Evolutionary conservation across 1,140 invertebrate species (phyloP).

Genomic region (Cherax quadricarinatus): DNA sequence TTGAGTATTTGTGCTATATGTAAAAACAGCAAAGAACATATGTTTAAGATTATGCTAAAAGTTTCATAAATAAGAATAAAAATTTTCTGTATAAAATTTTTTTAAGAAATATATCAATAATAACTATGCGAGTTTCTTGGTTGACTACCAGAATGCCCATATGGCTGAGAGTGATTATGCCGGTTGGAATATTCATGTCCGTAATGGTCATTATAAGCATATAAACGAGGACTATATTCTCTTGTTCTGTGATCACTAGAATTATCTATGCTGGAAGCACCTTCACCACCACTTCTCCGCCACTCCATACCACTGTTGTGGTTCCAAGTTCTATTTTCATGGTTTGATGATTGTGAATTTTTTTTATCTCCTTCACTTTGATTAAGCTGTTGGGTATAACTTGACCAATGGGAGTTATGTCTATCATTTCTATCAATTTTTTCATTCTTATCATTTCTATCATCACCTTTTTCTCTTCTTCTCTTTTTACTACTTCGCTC

Average conservation of each 20-base stretch:
- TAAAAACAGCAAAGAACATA: background rate
- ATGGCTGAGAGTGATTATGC: slow-evolving; percentile 66
- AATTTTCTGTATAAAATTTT: slow-evolving; percentile 7
- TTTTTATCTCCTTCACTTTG: slow-evolving; percentile 46
- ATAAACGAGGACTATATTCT: slow-evolving; percentile 53
- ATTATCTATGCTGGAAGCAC: slow-evolving; percentile 53
- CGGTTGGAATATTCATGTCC: slow-evolving; percentile 54
- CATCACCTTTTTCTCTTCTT: slow-evolving; percentile 53
- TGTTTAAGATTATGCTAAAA: background rate
- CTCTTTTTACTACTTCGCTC: slow-evolving; percentile 55
- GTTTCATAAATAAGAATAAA: slow-evolving; percentile 7
- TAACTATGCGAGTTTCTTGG: slow-evolving; percentile 62
- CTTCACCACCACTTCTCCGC: slow-evolving; percentile 58
- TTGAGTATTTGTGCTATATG: slow-evolving; percentile 34
- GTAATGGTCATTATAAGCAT: slow-evolving; percentile 46
- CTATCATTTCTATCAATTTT: slow-evolving; percentile 38
- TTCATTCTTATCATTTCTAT: slow-evolving; percentile 46
- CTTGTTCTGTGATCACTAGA: slow-evolving; percentile 51
- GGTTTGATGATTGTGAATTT: slow-evolving; percentile 33
- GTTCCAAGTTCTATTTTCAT: slow-evolving; percentile 61
- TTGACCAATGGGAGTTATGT: slow-evolving; percentile 45
- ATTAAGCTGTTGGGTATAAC: slow-evolving; percentile 36
- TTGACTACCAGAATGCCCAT: slow-evolving; percentile 66
- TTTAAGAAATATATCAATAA: slow-evolving; percentile 42
- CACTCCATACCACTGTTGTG: slow-evolving; percentile 45